Base-by-base conservation (phyloP, 2,113 vertebrate species). In the Sinocyclocheilus anshuiensis region DNA sequence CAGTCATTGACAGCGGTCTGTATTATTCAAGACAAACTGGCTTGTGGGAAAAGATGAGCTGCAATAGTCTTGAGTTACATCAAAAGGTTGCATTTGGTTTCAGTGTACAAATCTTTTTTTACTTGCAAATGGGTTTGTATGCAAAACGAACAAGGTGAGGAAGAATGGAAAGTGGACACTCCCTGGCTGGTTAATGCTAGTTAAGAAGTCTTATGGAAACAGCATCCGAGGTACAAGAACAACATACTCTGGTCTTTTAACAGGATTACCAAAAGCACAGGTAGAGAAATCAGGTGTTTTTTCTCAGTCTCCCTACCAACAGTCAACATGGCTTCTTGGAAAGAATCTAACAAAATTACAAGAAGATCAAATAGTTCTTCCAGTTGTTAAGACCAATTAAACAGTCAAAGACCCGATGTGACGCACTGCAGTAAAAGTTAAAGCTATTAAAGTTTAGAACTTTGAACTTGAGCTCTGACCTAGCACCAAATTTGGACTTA, bases 51-150 rank as follows among this genome's bases (percentile, higher is more conserved):
- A 29, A 29, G 33, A 75, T 72, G 22, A 12, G 48, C 76, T 76
- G 67, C 33, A 61, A 53, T 75, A 42, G 16, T 76, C 53, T 75
- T 84, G 53, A 82, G 76, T 59, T 86, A 65, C 61, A 71, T 65
- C 20, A 48, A 81, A 80, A 81, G 84, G 45, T 26, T 79, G 78
- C 26, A 81, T 87, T 88, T 86, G 77, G 82, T 91, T 87, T 84
- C 83, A 84, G 89, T 83, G 91, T 87, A 83, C 7, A 89, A 88
- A 48, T 45, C 4, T 4, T 24, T 29, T 50, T 91, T 88, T 93
- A 94, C 93, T 93, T 86, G 94, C 91, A 92, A 93, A 95, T 92
- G 86, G 65, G 77, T 84, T 82, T 87, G 88, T 90, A 78, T 91
- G 92, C 91, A 91, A 91, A 89, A 72, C 11, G 13, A 22, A 74